phyloP scores from a whole-genome alignment of 2,888 invertebrate species.

The Ormyrus pomaceus region DNA sequence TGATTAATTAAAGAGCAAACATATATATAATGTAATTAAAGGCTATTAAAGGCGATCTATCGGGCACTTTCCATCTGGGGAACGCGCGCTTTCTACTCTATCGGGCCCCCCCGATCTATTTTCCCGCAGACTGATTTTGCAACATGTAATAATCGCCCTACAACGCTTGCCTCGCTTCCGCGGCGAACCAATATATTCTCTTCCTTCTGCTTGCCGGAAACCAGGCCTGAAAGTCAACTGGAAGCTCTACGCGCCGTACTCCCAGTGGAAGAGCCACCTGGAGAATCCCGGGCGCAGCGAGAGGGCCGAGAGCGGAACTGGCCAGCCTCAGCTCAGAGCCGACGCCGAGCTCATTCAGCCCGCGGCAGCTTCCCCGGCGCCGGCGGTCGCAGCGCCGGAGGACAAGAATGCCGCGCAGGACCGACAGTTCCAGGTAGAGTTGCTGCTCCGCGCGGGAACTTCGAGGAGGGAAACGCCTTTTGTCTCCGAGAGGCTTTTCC shows the following conservation, averaged over 20 bases:
- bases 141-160: conserved; percentile 19
- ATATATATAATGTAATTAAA: conserved; percentile 30
- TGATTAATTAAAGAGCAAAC: conserved; percentile 18
- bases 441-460: too few relatives aligned
- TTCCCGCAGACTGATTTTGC: conserved; percentile 30
- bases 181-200: background rate
- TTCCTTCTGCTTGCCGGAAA: background rate
- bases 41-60: conserved; percentile 41
- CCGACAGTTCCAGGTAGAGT: conserved; percentile 40
- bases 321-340: conserved; percentile 14
- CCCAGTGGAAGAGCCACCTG: conserved; percentile 63
- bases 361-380: conserved; percentile 45
- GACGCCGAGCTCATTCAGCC: conserved; percentile 27
- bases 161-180: conserved; percentile 9
- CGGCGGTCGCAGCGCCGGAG: conserved; percentile 39
- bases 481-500: too few relatives aligned
- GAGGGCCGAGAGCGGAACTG: conserved; percentile 55
- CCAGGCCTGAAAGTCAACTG: conserved; percentile 67
- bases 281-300: conserved; percentile 60
- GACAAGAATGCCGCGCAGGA: conserved; percentile 31
- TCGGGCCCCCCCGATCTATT: conserved; percentile 33
- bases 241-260: conserved; percentile 65
- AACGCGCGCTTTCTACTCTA: conserved; percentile 45
- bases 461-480: too few relatives aligned
- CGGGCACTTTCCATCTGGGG: conserved; percentile 38